These are phyloP conservation scores for Channallabes apus DNA, from an alignment of 2,797 vertebrate genomes.

Conservation along the genomic window DNA sequence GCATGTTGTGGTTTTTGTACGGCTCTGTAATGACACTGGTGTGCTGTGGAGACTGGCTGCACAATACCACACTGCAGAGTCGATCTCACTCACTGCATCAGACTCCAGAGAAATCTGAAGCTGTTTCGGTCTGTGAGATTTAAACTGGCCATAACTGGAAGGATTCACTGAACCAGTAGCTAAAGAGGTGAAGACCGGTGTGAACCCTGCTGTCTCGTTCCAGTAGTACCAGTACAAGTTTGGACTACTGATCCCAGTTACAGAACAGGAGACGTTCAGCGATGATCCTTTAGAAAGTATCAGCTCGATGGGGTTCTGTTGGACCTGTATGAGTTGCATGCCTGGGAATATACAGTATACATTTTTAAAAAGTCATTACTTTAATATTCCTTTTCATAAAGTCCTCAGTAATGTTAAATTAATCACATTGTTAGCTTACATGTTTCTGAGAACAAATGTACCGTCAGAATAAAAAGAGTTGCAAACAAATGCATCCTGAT, in stretches of 20 bases:
- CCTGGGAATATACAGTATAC: not conserved
- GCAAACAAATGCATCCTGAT: not conserved
- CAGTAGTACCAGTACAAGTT: conserved; percentile 53
- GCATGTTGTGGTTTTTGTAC: not conserved
- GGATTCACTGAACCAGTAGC: conserved; percentile 35
- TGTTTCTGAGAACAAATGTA: not conserved
- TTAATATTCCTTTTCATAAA: not conserved
- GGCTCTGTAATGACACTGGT: not conserved
- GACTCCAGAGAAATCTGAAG: not conserved
- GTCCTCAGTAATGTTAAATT: not conserved
- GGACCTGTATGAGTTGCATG: conserved; percentile 28
- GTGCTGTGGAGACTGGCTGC: conserved; percentile 23
- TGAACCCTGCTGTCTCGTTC: conserved; percentile 32
- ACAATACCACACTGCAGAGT: conserved; percentile 9
- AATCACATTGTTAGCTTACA: conserved; percentile 25
- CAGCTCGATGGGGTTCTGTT: conserved; percentile 31
- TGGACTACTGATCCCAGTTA: conserved; percentile 41
- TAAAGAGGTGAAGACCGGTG: conserved; percentile 23
- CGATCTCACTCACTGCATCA: conserved; percentile 1
- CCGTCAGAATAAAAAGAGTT: not conserved
- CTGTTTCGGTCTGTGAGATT: not conserved
- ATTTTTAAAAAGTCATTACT: not conserved
- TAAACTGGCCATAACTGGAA: conserved; percentile 32
- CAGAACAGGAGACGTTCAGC: conserved; percentile 46
- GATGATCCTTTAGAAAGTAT: conserved; percentile 16